Evolutionary conservation across 2,888 invertebrate genomes (phyloP).

Genomic region (Ryuthela nishihirai): DNA sequence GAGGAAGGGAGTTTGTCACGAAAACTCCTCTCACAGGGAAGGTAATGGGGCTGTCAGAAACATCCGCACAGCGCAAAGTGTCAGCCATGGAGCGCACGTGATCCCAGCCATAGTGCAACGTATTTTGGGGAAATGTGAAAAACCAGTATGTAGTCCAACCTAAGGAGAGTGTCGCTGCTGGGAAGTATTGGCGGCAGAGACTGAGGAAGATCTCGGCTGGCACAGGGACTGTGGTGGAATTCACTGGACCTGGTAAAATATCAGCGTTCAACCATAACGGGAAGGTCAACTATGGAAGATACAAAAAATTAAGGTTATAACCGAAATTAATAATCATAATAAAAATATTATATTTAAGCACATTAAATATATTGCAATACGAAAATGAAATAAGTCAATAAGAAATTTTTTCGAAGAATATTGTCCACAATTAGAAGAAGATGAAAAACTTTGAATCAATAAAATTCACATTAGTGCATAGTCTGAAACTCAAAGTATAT

Average conservation of each 20-base stretch:
- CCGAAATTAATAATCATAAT: too few species aligned
- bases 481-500: too few species aligned
- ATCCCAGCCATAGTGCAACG: slow-evolving; percentile 46
- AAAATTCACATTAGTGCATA: too few species aligned
- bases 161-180: slow-evolving; percentile 66
- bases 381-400: too few species aligned
- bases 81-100: slow-evolving; percentile 67
- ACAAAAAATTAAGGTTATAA: too few species aligned
- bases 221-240: slow-evolving; percentile 60
- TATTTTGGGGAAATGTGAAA: slow-evolving; percentile 48
- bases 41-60: slow-evolving; percentile 65
- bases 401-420: too few species aligned
- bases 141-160: slow-evolving; percentile 80
- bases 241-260: slow-evolving; percentile 70
- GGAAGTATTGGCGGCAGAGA: slow-evolving; percentile 58
- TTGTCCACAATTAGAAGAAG: too few species aligned
- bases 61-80: slow-evolving; percentile 45
- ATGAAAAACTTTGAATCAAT: too few species aligned
- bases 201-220: slow-evolving; percentile 63
- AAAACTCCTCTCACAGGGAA: slow-evolving; percentile 72
- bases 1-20: slow-evolving; percentile 63
- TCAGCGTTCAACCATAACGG: slow-evolving; percentile 88
- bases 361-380: too few species aligned
- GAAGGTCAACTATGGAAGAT: slow-evolving; percentile 64
- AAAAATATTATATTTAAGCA: too few species aligned